Evolutionary conservation across 2,888 invertebrate genomes (phyloP), one percentile per base, ranked within the genome.

Genomic region (Ectemnius lituratus): DNA sequence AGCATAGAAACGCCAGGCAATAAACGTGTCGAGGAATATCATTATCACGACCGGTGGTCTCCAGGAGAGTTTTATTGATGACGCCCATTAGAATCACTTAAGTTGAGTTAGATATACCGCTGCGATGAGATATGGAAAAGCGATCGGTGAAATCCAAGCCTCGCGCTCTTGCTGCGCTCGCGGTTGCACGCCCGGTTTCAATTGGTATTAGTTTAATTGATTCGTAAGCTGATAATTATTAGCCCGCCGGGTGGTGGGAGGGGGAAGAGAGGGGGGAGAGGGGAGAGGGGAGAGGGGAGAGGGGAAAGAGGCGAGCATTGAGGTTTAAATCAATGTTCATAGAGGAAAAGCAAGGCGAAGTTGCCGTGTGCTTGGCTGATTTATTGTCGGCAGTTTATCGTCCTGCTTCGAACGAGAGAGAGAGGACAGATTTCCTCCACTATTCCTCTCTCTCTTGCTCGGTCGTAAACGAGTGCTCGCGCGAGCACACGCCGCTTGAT

Each of bases 361-460:
- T 57, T 46, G 45, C 27, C 23, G 37, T 37, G 37, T 37, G 37
- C 37, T 37, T 62, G 65, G 23, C 16, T 79, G 82, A 82, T 82
- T 79, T 82, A 82, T 82, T 71, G 72, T 63, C 70, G 60, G 18
- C 64, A 52, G 67, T 78, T 82, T 82, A 76, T 80, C 80, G 72
- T 72, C 70, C 65, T 37, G 75, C 37, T 37, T 11, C 11, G 37
- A 37, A 4, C 1, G 37, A 37, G 37, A 37, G 37, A 11, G 37
- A 37, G 28, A 37, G 71, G 23, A 23, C 23, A 82, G 73, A 81
- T 72, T 79, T 76, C 68, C 76, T 69, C 66, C 61, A 27, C 67
- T 81, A 60, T 77, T 74, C 74, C 73, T 76, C 65, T 73, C 62
- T 4, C 66, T 4, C 37, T 37, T 11, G 1, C 37, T 5, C 37